These are phyloP conservation scores for Sphaeridia pumilis DNA, from an alignment of 2,888 invertebrate genomes.

Conservation along the genomic window DNA sequence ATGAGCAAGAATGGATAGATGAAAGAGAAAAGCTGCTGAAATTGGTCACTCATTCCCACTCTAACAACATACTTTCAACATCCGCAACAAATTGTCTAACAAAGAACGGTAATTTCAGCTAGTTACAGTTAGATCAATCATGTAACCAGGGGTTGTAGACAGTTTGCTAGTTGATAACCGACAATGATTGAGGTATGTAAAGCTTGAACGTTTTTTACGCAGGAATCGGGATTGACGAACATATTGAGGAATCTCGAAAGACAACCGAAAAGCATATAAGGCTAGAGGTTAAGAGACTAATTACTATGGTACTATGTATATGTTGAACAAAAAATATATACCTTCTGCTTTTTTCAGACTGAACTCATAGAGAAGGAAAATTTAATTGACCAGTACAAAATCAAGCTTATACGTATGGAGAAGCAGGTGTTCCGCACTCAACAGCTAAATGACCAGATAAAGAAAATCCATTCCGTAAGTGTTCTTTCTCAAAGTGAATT, in stretches of 20 bases:
- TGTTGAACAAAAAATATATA: too few relatives aligned
- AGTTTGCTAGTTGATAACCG: too few relatives aligned
- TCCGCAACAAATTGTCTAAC: slow-evolving; percentile 6
- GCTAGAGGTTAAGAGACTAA: slow-evolving; percentile 3
- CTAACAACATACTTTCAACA: neutral
- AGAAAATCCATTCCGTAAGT: slow-evolving; percentile 9
- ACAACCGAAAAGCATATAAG: slow-evolving; percentile 1
- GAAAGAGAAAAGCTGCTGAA: slow-evolving; percentile 12
- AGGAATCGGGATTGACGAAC: slow-evolving; percentile 7
- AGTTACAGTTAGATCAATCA: neutral
- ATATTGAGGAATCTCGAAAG: slow-evolving; percentile 1
- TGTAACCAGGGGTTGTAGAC: neutral
- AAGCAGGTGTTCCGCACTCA: slow-evolving; percentile 18
- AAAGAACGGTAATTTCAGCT: slow-evolving; percentile 2
- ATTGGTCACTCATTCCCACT: slow-evolving; percentile 4
- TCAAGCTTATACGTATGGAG: slow-evolving; percentile 21
- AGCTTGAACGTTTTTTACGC: neutral
- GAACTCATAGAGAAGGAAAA: slow-evolving; percentile 24
- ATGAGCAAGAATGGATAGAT: slow-evolving; percentile 11
- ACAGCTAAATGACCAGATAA: slow-evolving; percentile 10
- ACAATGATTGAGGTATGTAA: neutral
- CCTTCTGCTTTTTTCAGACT: slow-evolving; percentile 11
- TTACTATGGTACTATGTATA: neutral
- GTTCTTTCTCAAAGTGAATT: neutral
- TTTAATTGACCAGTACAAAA: slow-evolving; percentile 19